Evolutionary conservation across 2,797 vertebrate genomes (phyloP), one percentile per base, ranked within the genome.

Genomic region (Ctenopoma kingsleyae): DNA sequence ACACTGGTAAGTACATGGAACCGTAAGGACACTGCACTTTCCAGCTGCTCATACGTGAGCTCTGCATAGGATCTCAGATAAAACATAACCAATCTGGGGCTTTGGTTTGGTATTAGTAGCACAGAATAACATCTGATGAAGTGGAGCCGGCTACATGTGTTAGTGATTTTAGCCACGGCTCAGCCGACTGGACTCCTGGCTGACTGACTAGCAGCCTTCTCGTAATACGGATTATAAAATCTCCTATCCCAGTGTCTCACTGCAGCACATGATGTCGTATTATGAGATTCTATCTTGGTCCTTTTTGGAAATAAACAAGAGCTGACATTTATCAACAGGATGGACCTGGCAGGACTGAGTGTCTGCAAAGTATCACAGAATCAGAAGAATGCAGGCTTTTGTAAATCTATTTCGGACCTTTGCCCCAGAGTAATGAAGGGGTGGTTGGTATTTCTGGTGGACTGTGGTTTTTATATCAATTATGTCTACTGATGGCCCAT

Each of bases 41-140:
- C 83, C 86, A 84, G 90, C 84, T 87, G 84, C 78, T 81, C 81
- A 68, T 67, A 59, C 59, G 46, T 12, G 58, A 85, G 83, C 76
- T 52, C 71, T 49, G 69, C 76, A 67, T 71, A 68, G 75, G 67
- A 78, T 81, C 77, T 75, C 64, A 47, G 27, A 51, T 73, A 62
- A 77, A 88, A 81, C 78, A 83, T 9, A 10, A 86, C 81, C 86
- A 81, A 76, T 79, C 69, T 63, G 15, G 61, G 59, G 51, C 78
- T 77, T 60, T 69, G 82, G 79, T 84, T 78, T 77, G 67, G 88
- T 79, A 83, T 83, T 80, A 84, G 70, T 74, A 86, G 82, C 86
- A 69, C 86, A 87, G 90, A 87, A 87, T 78, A 86, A 89, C 87
- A 84, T 89, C 81, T 90, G 92, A 90, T 83, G 86, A 89, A 89